A percentile compares a stretch with the other conserved stretches of the same genome.
phyloP scores from a whole-genome alignment of 2,888 invertebrate species.

The Halictus ligatus region DNA sequence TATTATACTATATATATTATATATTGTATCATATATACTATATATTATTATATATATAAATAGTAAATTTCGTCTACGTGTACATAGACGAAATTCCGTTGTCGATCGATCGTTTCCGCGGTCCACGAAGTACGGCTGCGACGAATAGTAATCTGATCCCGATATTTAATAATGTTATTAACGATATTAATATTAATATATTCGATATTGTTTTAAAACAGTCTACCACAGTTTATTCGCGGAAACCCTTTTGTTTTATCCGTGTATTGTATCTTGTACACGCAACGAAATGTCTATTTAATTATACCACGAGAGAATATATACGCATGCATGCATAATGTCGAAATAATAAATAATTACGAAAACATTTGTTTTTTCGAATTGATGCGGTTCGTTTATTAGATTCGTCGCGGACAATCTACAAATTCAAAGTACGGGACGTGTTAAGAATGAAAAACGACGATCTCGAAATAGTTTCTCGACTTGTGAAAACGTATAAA shows the following conservation, averaged over 20 bases:
- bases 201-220: slow-evolving; percentile 79
- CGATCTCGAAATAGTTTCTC: background rate
- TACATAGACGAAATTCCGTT: slow-evolving; percentile 38
- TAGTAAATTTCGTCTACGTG: slow-evolving; percentile 40
- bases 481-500: slow-evolving; percentile 24
- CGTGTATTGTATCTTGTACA: slow-evolving; percentile 36
- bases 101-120: slow-evolving; percentile 43
- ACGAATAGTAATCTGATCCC: slow-evolving; percentile 73
- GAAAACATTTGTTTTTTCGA: background rate
- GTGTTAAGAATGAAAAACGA: background rate
- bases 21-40: background rate
- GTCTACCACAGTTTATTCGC: slow-evolving; percentile 45
- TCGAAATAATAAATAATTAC: background rate
- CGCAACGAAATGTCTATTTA: slow-evolving; percentile 24
- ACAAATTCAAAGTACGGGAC: slow-evolving; percentile 36
- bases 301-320: slow-evolving; percentile 27
- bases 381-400: slow-evolving; percentile 42
- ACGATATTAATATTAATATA: slow-evolving; percentile 80
- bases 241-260: slow-evolving; percentile 21
- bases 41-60: background rate
- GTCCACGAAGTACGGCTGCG: slow-evolving; percentile 55
- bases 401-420: slow-evolving; percentile 24
- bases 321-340: background rate
- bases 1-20: background rate
- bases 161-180: slow-evolving; percentile 79